Evolutionary conservation across 1,140 invertebrate species (phyloP), one percentile per base, ranked within the genome.

Genomic region (Aphis craccivora): DNA sequence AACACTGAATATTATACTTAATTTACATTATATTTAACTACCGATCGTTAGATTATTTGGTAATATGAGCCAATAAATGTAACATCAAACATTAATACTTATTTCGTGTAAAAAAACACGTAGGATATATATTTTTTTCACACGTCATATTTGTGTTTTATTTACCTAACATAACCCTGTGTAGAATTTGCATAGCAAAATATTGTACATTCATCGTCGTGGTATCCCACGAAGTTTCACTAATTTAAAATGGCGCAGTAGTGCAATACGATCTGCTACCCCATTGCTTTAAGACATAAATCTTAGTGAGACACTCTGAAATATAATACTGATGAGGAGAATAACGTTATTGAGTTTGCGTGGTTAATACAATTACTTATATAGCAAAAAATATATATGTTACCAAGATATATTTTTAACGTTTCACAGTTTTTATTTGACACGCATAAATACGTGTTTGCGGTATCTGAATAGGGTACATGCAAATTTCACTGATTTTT

Each of bases 221-320:
- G 25, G 60, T 76, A 76, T 76, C 30, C 60, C 14, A n/a, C 60
- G 0, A n/a, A n/a, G 11, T 18, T n/a, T 76, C 60, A 76, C 30
- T 76, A 76, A 76, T 76, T 76, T 76, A n/a, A 76, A 76, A 76
- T 76, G 60, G 60, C 30, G 60, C 30, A 76, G 14, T 76, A n/a
- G 5, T 76, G 60, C n/a, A 76, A 76, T 76, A n/a, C 60, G 60
- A 76, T 76, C 60, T 76, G 60, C 60, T n/a, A 76, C 60, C 60
- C 60, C 60, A 76, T 76, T 76, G 60, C 60, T 76, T 76, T 76
- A 76, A 76, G 60, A 76, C 60, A 76, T 76, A 76, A 76, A 76
- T 76, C 60, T 30, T n/a, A n/a, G 30, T n/a, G n/a, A 2, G 60
- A 76, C 30, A 76, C n/a, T n/a, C 60, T 18, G 30, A 35, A 76